Conservation (phyloP, 1,140 invertebrate genomes). For the Zeugodacus cucurbitae region DNA sequence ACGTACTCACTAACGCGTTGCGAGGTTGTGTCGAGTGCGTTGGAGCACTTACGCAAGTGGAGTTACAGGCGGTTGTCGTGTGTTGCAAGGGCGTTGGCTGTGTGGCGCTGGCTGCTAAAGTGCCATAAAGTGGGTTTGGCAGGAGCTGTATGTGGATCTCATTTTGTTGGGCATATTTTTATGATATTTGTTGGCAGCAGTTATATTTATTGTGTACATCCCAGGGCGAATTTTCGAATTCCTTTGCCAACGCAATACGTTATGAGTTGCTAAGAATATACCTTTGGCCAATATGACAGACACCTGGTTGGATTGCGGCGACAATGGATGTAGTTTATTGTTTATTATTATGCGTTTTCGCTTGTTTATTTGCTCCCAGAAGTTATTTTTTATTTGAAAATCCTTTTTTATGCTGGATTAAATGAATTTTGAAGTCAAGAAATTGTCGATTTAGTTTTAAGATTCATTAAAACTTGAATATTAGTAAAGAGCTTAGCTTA, state of each 20-base stretch:
- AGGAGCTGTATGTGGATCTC: not conserved
- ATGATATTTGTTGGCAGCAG: not conserved
- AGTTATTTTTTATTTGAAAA: too few species aligned
- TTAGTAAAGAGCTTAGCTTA: too few species aligned
- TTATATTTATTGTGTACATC: not conserved
- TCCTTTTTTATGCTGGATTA: too few species aligned
- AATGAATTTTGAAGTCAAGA: too few species aligned
- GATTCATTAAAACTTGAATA: too few species aligned
- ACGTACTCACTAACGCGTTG: not conserved
- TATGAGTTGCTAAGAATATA: not conserved
- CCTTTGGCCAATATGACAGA: not conserved
- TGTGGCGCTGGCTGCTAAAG: not conserved
- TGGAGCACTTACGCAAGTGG: not conserved
- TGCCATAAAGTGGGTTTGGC: not conserved
- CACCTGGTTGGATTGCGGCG: not conserved
- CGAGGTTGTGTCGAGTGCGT: not conserved
- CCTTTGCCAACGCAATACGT: not conserved
- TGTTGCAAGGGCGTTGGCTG: not conserved
- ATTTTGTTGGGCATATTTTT: not conserved
- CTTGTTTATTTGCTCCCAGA: not conserved
- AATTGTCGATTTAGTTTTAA: too few species aligned
- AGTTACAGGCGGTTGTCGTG: not conserved
- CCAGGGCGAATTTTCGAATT: not conserved
- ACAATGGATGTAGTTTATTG: not conserved
- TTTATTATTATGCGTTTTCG: not conserved